phyloP scores from a whole-genome alignment of 35 echinoderm and acorn worm species.

The Heliocidaris tuberculata region DNA sequence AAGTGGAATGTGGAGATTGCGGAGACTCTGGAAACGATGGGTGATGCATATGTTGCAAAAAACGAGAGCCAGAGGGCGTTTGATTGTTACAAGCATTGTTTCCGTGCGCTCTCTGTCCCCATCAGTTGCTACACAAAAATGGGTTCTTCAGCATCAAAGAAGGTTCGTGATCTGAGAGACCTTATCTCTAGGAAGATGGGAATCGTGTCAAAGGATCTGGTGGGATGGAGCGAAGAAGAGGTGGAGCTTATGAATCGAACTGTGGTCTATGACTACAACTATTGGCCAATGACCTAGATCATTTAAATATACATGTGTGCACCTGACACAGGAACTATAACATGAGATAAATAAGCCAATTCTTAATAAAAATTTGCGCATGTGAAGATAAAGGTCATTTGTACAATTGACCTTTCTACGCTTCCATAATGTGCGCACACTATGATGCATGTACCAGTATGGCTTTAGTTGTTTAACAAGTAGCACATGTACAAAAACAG shows the following conservation, averaged over 20 bases:
- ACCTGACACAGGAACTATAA: too few relatives aligned
- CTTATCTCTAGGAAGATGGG: background rate
- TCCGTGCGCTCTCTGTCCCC: background rate
- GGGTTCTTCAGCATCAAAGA: background rate
- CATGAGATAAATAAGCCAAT: background rate
- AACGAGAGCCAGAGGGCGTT: background rate
- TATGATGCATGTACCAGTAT: too few relatives aligned
- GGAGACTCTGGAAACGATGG: conserved; percentile 32
- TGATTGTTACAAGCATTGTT: background rate
- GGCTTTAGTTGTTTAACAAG: too few relatives aligned
- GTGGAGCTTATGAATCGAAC: background rate
- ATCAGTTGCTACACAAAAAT: conserved; percentile 23
- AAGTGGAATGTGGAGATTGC: conserved; percentile 41
- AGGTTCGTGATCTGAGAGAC: background rate
- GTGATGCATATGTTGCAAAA: background rate
- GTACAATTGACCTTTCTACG: background rate
- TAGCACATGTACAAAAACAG: too few relatives aligned
- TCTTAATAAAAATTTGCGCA: background rate
- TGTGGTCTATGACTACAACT: conserved; percentile 37
- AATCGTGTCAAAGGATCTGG: background rate
- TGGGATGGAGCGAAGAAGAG: background rate
- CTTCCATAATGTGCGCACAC: too few relatives aligned
- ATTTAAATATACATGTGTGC: background rate
- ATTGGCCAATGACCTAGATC: conserved; percentile 24
- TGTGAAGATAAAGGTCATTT: too few relatives aligned